Percentiles rank a stretch among this genome's conserved stretches.
phyloP scores from a whole-genome alignment of 2,888 invertebrate species.

The Caenorhabditis afra region DNA sequence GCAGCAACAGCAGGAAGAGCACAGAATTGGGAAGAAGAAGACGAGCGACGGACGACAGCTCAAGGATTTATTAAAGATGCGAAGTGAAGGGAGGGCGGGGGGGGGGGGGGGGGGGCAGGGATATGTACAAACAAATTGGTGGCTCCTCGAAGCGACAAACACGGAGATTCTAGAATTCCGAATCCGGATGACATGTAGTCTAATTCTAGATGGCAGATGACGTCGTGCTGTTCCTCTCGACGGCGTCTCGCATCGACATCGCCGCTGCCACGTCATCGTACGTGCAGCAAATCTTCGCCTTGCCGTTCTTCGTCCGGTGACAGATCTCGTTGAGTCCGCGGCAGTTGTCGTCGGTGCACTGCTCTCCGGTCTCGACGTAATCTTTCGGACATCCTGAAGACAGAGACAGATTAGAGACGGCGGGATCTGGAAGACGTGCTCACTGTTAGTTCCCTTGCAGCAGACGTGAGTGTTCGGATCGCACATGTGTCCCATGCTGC shows the following conservation, averaged over 20 bases:
- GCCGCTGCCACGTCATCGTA: conserved; percentile 60
- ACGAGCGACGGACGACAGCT: conserved; percentile 15
- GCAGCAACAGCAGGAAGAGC: too few species aligned
- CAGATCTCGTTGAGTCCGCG: conserved; percentile 66
- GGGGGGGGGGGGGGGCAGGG: neutral
- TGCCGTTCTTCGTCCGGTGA: conserved; percentile 68
- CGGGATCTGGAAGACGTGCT: too few species aligned
- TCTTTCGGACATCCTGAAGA: conserved; percentile 75
- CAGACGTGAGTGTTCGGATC: conserved; percentile 75
- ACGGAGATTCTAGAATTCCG: neutral
- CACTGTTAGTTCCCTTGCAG: conserved; percentile 77
- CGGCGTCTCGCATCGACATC: conserved; percentile 26
- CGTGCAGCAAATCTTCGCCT: conserved; percentile 71
- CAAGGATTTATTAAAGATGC: conserved; percentile 50
- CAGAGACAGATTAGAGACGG: neutral
- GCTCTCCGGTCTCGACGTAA: conserved; percentile 76
- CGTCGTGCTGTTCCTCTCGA: conserved; percentile 8
- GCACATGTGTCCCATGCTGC: conserved; percentile 74
- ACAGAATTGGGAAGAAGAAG: conserved; percentile 1
- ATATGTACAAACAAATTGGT: conserved; percentile 45
- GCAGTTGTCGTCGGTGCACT: conserved; percentile 67
- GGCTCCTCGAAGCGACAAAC: neutral
- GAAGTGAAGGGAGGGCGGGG: neutral
- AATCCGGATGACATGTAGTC: too few species aligned
- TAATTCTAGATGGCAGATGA: neutral